Base-by-base conservation (phyloP, 2,797 vertebrate genomes). In the Enteromius anoplus region DNA sequence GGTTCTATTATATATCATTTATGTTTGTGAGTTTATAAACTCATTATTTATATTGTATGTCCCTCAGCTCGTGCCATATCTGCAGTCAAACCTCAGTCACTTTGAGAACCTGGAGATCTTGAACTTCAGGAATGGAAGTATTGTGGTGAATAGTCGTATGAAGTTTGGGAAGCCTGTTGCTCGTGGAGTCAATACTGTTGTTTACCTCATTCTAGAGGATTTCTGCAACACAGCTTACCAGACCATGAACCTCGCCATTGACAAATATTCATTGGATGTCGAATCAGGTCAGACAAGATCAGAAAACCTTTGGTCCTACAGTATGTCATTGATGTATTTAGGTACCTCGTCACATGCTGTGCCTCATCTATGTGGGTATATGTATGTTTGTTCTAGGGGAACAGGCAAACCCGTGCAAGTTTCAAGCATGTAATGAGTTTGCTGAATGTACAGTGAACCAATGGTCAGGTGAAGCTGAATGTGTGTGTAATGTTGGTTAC, bases 91-190 rank as follows among this genome's bases (percentile, higher is more conserved):
- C 90, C 93, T 99, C 72, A 96, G 96, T 0, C 96, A 97, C 87
- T 99, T 99, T 91, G 94, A 97, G 93, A 96, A 98, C 85, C 93
- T 99, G 85, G 97, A 98, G 94, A 99, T 99, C 89, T 91, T 99
- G 55, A 99, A 98, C 93, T 99, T 99, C 93, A 94, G 97, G 87
- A 99, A 99, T 2, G 98, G 98, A 87, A 99, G 97, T 89, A 95
- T 99, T 1, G 97, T 99, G 88, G 96, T 99, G 71, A 99, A 99
- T 89, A 99, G 97, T 85, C 93, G 97, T 75, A 96, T 99, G 96
- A 96, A 95, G 85, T 98, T 99, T 62, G 93, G 93, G 5, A 95
- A 94, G 78, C 96, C 96, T 0, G 95, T 97, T 70, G 96, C 96
- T 75, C 93, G 80, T 51, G 94, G 96, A 0, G 96, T 97, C 80